Evolutionary conservation across 2,888 invertebrate genomes (phyloP).

Genomic region (Punctoribates punctum): DNA sequence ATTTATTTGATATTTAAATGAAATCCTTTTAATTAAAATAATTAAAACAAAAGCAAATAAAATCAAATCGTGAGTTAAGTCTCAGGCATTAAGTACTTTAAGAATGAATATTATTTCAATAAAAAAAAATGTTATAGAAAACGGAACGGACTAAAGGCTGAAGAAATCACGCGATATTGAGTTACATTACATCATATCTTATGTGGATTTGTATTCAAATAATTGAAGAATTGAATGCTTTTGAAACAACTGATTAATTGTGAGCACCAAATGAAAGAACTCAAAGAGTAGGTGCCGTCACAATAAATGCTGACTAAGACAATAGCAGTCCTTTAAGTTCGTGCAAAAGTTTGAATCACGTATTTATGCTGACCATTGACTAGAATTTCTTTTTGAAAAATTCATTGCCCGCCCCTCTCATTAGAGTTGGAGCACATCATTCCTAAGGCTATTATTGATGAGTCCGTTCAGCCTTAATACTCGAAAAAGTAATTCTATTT

Average conservation of each 20-base stretch:
- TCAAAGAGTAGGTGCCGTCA: slow-evolving; percentile 23
- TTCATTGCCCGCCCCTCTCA: slow-evolving; percentile 24
- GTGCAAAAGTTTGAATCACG: slow-evolving; percentile 4
- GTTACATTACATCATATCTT: neutral
- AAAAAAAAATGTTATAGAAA: too few relatives aligned
- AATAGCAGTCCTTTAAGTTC: neutral
- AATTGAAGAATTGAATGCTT: neutral
- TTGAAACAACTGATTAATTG: neutral
- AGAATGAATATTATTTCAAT: too few relatives aligned
- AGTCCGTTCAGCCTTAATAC: slow-evolving; percentile 10
- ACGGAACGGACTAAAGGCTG: neutral
- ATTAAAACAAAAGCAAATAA: too few relatives aligned
- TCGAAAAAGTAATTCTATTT: neutral
- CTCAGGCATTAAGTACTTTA: too few relatives aligned
- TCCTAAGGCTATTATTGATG: slow-evolving; percentile 30
- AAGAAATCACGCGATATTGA: neutral
- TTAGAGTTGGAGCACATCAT: slow-evolving; percentile 8
- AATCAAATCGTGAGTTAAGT: too few relatives aligned
- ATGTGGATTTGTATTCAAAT: neutral
- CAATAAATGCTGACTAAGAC: neutral
- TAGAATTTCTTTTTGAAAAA: slow-evolving; percentile 29
- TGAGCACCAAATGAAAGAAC: neutral
- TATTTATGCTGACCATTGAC: slow-evolving; percentile 20
- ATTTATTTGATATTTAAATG: too few relatives aligned
- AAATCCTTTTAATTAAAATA: too few relatives aligned